Percentiles rank a stretch among this genome's conserved stretches.
phyloP scores from a whole-genome alignment of 2,888 invertebrate species.

The Phyllotreta cruciferae region DNA sequence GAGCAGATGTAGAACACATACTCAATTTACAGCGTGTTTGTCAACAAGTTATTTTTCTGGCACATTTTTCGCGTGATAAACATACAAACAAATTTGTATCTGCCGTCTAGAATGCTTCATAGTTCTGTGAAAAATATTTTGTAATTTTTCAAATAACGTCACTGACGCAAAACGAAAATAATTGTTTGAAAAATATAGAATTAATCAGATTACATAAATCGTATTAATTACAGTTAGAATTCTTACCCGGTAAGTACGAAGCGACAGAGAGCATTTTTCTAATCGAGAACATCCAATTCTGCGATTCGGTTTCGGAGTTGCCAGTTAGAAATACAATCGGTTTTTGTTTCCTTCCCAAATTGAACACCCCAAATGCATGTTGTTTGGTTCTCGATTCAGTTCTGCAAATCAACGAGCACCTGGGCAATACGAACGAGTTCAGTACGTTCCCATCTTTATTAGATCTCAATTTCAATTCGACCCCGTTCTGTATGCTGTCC shows the following conservation, averaged over 20 bases:
- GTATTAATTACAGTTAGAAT: not conserved
- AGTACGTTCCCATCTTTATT: slow-evolving; percentile 56
- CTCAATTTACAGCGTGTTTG: not conserved
- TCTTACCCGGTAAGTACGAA: slow-evolving; percentile 56
- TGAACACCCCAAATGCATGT: slow-evolving; percentile 74
- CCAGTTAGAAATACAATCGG: slow-evolving; percentile 72
- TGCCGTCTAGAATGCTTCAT: too few relatives aligned
- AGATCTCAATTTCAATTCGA: slow-evolving; percentile 66
- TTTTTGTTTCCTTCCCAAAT: slow-evolving; percentile 64
- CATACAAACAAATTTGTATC: too few relatives aligned
- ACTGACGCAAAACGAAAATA: not conserved
- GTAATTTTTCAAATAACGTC: not conserved
- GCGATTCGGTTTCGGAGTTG: slow-evolving; percentile 69
- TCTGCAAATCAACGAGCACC: slow-evolving; percentile 67
- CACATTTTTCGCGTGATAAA: not conserved
- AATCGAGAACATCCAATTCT: slow-evolving; percentile 74
- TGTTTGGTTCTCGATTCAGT: slow-evolving; percentile 72
- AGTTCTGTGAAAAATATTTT: too few relatives aligned
- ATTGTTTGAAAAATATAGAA: too few relatives aligned
- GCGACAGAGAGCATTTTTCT: slow-evolving; percentile 62
- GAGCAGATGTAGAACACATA: slow-evolving; percentile 6
- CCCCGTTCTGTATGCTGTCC: slow-evolving; percentile 63
- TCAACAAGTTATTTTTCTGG: slow-evolving; percentile 10
- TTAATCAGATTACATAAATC: not conserved
- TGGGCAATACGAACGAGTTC: slow-evolving; percentile 64